Evolutionary conservation across 1,140 invertebrate genomes (phyloP), one percentile per base, ranked within the genome.

Genomic region (Calephelis virginiensis): DNA sequence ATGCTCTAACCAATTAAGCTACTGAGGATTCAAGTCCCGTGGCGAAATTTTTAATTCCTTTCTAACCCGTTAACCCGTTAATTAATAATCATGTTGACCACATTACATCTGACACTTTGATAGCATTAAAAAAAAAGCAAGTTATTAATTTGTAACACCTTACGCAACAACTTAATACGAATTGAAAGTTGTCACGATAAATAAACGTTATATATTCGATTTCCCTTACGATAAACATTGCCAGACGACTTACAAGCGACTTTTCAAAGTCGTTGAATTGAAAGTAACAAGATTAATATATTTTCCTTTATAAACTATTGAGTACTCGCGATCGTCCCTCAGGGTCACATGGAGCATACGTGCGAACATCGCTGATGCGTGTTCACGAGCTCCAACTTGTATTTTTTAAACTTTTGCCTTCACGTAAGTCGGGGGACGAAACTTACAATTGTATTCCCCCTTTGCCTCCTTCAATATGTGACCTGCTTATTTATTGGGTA

Each of bases 371-470:
- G 73, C 76, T 73, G 69, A 78, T 79, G 79, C 83, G 76, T 81
- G 72, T 75, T 72, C 71, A 70, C 75, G 68, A 77, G 72, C 70
- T 72, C 63, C 64, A 72, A 88, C 86, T 91, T 91, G 86, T 89
- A 83, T 89, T 91, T 91, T 91, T 91, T 89, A 89, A 91, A 91
- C 83, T 91, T 90, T 80, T 83, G 84, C 82, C 82, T 84, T 77
- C 80, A 76, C 80, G 81, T 87, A 85, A 83, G 81, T 76, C 74
- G 80, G 81, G 78, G 79, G 76, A 81, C 75, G 78, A 89, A 91
- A 91, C 85, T 91, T 91, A 89, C 89, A 89, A 91, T 91, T 91
- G 89, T 91, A 82, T 89, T 87, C 85, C 80, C 83, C 85, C 85
- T 83, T 71, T 69, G 69, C 86, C 86, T 82, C 85, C 78, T 91